Evolutionary conservation across 92 coral and sea anemone species (phyloP).

Genomic region (Parazoanthus swiftii): DNA sequence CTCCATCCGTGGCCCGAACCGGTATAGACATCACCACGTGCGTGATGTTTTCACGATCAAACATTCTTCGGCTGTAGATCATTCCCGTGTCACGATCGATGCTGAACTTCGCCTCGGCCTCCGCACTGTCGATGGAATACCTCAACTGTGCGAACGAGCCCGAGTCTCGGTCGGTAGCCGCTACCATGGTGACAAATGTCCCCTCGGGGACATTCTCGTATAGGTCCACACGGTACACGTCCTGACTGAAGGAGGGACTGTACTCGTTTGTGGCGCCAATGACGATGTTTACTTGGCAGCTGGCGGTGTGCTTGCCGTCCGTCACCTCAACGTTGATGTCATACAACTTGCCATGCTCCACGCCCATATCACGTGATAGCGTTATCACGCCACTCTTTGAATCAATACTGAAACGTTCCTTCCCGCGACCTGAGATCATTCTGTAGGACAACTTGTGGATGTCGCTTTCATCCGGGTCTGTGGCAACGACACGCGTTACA

Average conservation of each 20-base stretch:
- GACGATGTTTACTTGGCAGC: constrained; percentile 78
- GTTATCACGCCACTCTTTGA: constrained; percentile 85
- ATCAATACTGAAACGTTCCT: constrained; percentile 70
- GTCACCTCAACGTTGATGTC: constrained; percentile 73
- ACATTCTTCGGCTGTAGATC: constrained; percentile 83
- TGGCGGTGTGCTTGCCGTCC: constrained; percentile 71
- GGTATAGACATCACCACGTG: constrained; percentile 86
- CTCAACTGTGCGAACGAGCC: constrained; percentile 77
- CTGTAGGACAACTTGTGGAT: constrained; percentile 66
- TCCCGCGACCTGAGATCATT: constrained; percentile 74
- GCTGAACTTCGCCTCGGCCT: constrained; percentile 79
- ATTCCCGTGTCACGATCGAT: constrained; percentile 90
- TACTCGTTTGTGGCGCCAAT: constrained; percentile 95
- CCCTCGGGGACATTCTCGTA: constrained; percentile 90
- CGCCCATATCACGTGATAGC: constrained; percentile 76
- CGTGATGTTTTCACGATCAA: constrained; percentile 86
- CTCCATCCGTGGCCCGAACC: constrained; percentile 91
- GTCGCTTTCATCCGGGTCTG: constrained; percentile 90
- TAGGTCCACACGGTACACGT: constrained; percentile 73
- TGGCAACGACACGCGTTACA: constrained; percentile 91
- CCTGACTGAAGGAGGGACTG: constrained; percentile 81
- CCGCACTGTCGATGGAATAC: constrained; percentile 85
- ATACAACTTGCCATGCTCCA: constrained; percentile 85
- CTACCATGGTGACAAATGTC: constrained; percentile 92
- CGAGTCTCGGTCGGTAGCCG: constrained; percentile 94